Percentiles rank a stretch among this genome's conserved stretches.
These are phyloP conservation scores for Eupithecia exiguata DNA, from an alignment of 2,888 invertebrate species.

Conservation along the genomic window DNA sequence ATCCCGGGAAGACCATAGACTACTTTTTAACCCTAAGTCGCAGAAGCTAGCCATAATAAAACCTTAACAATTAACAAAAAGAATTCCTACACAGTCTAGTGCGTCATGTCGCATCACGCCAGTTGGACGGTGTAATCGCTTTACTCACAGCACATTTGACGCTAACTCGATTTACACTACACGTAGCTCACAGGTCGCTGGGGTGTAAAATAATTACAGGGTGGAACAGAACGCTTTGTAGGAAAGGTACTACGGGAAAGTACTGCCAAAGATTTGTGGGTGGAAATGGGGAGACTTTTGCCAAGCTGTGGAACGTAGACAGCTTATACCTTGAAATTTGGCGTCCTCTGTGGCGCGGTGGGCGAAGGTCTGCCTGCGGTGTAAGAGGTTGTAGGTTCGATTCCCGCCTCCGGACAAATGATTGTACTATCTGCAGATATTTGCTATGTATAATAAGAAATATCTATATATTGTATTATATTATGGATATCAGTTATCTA, in stretches of 20 bases:
- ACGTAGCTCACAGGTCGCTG: neutral
- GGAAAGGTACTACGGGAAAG: neutral
- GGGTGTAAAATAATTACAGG: constrained; percentile 6
- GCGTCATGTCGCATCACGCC: neutral
- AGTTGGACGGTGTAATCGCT: constrained; percentile 14
- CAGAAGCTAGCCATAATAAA: neutral
- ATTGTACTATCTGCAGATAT: no score
- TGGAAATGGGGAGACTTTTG: neutral
- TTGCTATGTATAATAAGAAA: no score
- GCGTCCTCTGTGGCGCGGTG: no score
- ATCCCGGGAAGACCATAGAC: neutral
- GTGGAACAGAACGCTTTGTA: neutral
- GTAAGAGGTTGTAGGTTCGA: no score
- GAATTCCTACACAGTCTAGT: neutral
- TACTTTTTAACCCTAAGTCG: neutral
- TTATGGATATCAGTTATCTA: no score
- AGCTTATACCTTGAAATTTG: no score
- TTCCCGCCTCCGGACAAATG: no score
- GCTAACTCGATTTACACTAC: constrained; percentile 12
- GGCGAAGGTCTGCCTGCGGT: no score
- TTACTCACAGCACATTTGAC: constrained; percentile 13
- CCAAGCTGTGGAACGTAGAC: neutral
- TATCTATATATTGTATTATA: no score
- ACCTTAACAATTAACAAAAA: neutral
- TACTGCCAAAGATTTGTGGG: neutral